phyloP scores from a whole-genome alignment of 2,888 invertebrate genomes.

The Lampropteryx suffumata region DNA sequence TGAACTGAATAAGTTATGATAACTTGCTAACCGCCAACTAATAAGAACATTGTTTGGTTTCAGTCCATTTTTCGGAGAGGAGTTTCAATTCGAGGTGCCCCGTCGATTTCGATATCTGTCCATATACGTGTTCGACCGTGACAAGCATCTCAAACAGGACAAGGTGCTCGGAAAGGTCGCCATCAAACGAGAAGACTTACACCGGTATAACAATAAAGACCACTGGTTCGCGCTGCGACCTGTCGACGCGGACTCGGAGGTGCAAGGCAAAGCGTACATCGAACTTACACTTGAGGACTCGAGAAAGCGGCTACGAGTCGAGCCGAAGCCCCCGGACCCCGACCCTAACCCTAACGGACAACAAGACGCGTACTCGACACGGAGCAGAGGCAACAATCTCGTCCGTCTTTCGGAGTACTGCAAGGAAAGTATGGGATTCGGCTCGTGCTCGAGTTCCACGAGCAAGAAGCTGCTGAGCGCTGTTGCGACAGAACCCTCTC shows the following conservation, averaged over 20 bases:
- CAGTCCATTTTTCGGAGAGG: slow-evolving; percentile 96
- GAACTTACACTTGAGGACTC: slow-evolving; percentile 88
- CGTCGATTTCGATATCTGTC: slow-evolving; percentile 94
- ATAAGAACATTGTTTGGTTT: slow-evolving; percentile 54
- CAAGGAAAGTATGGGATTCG: slow-evolving; percentile 76
- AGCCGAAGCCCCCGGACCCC: slow-evolving; percentile 77
- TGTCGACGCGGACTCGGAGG: slow-evolving; percentile 95
- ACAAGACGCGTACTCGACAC: slow-evolving; percentile 64
- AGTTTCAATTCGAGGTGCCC: slow-evolving; percentile 96
- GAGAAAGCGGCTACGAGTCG: slow-evolving; percentile 75
- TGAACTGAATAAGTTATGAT: too few species aligned
- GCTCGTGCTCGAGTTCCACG: slow-evolving; percentile 75
- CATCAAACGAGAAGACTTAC: slow-evolving; percentile 93
- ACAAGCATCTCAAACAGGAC: slow-evolving; percentile 92
- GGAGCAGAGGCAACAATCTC: slow-evolving; percentile 69
- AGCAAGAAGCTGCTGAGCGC: slow-evolving; percentile 72
- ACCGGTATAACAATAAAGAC: slow-evolving; percentile 94
- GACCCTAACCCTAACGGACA: slow-evolving; percentile 54
- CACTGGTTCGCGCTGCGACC: slow-evolving; percentile 95
- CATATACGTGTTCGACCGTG: slow-evolving; percentile 94
- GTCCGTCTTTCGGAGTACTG: slow-evolving; percentile 74
- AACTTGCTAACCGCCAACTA: neutral
- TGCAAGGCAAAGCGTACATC: slow-evolving; percentile 94
- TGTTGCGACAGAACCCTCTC: slow-evolving; percentile 66
- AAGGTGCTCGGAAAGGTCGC: slow-evolving; percentile 92